Conservation (phyloP, 1,140 invertebrate species). For the Fopius arisanus region DNA sequence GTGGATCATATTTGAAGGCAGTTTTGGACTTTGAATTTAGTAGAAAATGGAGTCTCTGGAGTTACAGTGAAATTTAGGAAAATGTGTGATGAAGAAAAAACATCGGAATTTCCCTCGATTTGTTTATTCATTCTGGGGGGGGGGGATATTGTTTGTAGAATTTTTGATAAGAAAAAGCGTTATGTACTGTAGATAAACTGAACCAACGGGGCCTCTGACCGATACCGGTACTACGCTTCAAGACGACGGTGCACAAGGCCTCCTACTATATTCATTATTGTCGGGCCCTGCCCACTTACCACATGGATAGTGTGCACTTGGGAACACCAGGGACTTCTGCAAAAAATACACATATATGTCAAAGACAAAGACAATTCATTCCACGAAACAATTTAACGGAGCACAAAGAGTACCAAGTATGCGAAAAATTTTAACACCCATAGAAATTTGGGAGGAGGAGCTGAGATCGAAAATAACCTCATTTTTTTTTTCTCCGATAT, state of each 20-base stretch:
- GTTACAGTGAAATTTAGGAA: too few relatives aligned
- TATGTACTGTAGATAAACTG: not conserved
- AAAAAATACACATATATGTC: not conserved
- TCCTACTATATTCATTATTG: slow-evolving; percentile 7
- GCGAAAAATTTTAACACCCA: too few relatives aligned
- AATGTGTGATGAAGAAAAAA: not conserved
- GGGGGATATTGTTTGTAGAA: not conserved
- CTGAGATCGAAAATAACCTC: not conserved
- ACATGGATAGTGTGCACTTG: not conserved
- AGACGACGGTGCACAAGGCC: slow-evolving; percentile 12
- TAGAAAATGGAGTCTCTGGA: too few relatives aligned
- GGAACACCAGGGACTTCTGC: not conserved
- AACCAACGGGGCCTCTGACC: slow-evolving; percentile 7
- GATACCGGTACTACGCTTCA: slow-evolving; percentile 11
- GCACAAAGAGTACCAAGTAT: not conserved
- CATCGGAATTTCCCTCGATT: not conserved
- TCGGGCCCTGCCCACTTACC: slow-evolving; percentile 6
- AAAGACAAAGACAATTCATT: not conserved
- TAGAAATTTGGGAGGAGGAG: too few relatives aligned
- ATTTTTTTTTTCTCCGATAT: too few relatives aligned
- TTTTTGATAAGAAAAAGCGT: not conserved
- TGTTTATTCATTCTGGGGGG: not conserved
- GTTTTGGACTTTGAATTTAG: too few relatives aligned
- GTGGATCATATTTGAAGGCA: too few relatives aligned
- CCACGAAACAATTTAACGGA: not conserved